Evolutionary conservation across 1,140 invertebrate genomes (phyloP), one percentile per base, ranked within the genome.

Genomic region (Drosophila tristis): DNA sequence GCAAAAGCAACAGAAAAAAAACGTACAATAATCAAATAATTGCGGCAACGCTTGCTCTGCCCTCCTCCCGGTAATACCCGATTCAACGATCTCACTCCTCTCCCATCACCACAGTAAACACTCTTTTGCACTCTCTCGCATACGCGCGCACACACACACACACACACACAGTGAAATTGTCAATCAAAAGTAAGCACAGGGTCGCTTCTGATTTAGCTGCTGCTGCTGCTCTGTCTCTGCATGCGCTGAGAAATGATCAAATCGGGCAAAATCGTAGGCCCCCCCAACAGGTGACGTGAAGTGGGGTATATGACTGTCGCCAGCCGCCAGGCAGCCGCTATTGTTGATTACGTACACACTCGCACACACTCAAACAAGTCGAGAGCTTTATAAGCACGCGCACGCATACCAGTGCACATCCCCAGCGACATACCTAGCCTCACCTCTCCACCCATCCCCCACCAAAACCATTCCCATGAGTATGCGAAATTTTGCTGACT

Each of bases 401-500:
- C 74, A 82, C 79, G 44, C 79, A 89, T 54, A 86, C 82, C 66
- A 42, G 29, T 59, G 25, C 48, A 60, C 42, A 39, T 39, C 35
- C 35, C 35, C 35, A 39, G 35, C 35, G 35, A 11, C 59, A 64
- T 39, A 56, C 42, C 20, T 35, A 11, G 13, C 35, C 43, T 39
- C 50, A 53, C 35, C 51, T 65, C 51, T 48, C 20, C 47, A 9
- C 50, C 16, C 42, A 13, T 5, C 39, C 15, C 9, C 29, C 44
- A 39, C 62, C 43, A 26, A 54, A 20, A 64, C 29, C 53, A 67
- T 57, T 68, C 59, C 66, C 65, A 78, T 80, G 87, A 68, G 80
- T 87, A 84, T 74, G 84, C 84, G 84, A 89, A 89, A 74, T 85
- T 89, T 90, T 89, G 84, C 84, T 89, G 84, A 89, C 85, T 89